Base-by-base conservation (phyloP, 1,140 invertebrate genomes). In the Drosophila rhopaloa region DNA sequence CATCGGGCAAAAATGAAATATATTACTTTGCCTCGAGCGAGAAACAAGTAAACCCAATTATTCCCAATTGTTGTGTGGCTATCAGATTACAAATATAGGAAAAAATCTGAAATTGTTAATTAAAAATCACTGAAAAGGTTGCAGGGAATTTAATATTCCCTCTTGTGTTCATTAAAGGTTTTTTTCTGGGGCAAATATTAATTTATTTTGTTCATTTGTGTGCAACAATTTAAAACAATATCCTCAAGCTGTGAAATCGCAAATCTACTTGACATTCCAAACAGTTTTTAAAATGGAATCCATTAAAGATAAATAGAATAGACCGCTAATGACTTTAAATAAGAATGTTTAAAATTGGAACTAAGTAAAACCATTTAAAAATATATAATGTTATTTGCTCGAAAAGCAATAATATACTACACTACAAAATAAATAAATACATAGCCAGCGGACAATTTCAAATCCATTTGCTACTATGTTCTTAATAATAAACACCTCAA, bases 41-140 rank as follows among this genome's bases (percentile, higher is more conserved):
- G 40, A 35, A 48, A 40, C 46, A 54, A 76, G 73, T 32, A 76
- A 71, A 76, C 73, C 75, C 54, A 76, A 76, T 76, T 76, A 76
- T 46, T 76, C 44, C 16, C 62, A 76, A 76, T 76, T 59, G 61
- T 59, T 14, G 24, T 14, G 24, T 24, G 72, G 47, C 73, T 66
- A 76, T 76, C 72, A 47, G 61, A 76, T 76, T 76, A 59, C 61
- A 55, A 76, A 53, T 47, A 58, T 66, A 51, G 27, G 19, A 55
- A 51, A 65, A 65, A 79, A 35, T 55, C 37, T 56, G n/a, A 47
- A 79, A 51, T 70, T 32, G 41, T 61, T 46, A 14, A 81, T 53
- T 56, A 27, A 11, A 60, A 82, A 82, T 81, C 79, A 55, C 47
- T 41, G 61, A 13, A 58, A 79, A 81, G 67, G 51, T 71, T 71